A percentile compares a stretch with the other conserved stretches of the same genome.
These are phyloP conservation scores for Neodiprion virginianus DNA, from an alignment of 1,140 invertebrate species.

Conservation along the genomic window DNA sequence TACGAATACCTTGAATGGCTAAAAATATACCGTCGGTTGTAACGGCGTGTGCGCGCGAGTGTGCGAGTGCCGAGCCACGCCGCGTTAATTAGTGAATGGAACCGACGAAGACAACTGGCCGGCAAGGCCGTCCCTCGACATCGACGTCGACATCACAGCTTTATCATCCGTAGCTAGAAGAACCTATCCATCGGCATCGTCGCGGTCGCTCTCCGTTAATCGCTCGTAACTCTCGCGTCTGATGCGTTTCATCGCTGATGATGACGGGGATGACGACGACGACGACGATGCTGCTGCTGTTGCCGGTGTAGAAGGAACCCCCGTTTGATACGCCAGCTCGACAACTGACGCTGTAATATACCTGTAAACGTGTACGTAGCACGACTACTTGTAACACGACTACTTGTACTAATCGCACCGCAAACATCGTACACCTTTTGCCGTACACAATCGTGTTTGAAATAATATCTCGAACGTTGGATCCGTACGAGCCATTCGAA, in stretches of 20 bases:
- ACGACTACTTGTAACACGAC: constrained; percentile 23
- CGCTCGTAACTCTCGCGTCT: neutral
- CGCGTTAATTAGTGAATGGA: constrained; percentile 50
- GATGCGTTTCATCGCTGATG: no score
- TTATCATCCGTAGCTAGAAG: neutral
- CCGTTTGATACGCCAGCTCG: constrained; percentile 45
- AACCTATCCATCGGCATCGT: neutral
- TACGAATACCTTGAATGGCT: no score
- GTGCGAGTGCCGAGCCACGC: constrained; percentile 14
- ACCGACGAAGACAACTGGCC: constrained; percentile 47
- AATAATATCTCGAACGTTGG: no score
- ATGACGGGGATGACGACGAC: no score
- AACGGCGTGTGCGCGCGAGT: no score
- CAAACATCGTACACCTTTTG: constrained; percentile 41
- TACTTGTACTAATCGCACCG: constrained; percentile 53
- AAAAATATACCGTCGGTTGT: no score
- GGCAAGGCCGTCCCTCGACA: constrained; percentile 43
- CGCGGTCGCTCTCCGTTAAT: neutral
- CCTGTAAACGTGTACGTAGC: no score
- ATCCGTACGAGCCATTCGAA: no score
- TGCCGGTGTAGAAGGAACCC: constrained; percentile 24
- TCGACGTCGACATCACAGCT: neutral
- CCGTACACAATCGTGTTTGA: no score
- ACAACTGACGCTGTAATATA: constrained; percentile 53
- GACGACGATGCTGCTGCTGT: no score